Evolutionary conservation across 2,797 vertebrate species (phyloP), one percentile per base, ranked within the genome.

Genomic region (Galago senegalensis): DNA sequence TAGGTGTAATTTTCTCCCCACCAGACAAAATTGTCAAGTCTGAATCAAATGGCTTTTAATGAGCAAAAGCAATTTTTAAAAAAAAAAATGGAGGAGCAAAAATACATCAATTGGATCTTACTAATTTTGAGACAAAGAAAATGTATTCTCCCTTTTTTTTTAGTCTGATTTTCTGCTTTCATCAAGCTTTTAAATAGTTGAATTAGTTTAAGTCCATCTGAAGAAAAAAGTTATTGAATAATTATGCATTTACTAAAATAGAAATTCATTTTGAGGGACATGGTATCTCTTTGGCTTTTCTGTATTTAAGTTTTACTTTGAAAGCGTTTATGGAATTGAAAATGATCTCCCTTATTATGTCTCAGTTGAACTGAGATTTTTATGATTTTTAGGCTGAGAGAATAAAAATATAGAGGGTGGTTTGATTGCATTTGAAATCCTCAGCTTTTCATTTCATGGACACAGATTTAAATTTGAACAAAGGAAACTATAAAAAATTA

Each of bases 241-340:
- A 94, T 86, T 86, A 76, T 73, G 37, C 60, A 89, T 72, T 94
- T 93, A 95, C 85, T 13, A 77, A 92, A 93, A 85, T 56, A 92
- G 31, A 96, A 87, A 89, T 93, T 89, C n/a, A 65, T 83, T 89
- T 85, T 43, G 65, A 53, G 11, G 76, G 4, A 61, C 34, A 91
- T 13, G 8, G 37, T 94, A 80, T 34, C 72, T 81, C 43, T 67
- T 23, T 81, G 90, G 63, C 70, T 92, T 95, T 89, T 93, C 81
- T 87, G 63, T 97, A 92, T 92, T 76, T 96, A 89, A 84, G 17
- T 13, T 93, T 96, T 87, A 87, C 56, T 79, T 93, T 91, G 75
- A 75, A 96, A 96, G 2, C 49, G 40, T 3, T 31, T 94, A 13
- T 67, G 31, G 2, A 94, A 82, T 58, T 95, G 79, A 93, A 87